Percentiles rank a stretch among this genome's conserved stretches.
These are phyloP conservation scores for Noctilio leporinus DNA, from an alignment of 2,113 vertebrate genomes.

Conservation along the genomic window DNA sequence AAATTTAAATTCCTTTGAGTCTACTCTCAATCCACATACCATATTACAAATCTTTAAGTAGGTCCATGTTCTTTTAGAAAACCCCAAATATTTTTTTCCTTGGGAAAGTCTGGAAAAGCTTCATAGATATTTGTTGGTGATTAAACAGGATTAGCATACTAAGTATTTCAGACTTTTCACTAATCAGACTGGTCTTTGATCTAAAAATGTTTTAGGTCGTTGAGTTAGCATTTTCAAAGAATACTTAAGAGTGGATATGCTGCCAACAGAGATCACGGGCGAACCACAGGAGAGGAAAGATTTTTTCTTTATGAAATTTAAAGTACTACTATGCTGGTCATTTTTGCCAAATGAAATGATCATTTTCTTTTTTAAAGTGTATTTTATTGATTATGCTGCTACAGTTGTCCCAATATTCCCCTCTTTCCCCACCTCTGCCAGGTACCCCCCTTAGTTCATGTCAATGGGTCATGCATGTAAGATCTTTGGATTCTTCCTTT, in stretches of 20 bases:
- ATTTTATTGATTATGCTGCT: too few species aligned
- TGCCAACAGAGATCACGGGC: background rate
- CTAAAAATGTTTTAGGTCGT: background rate
- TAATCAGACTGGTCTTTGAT: background rate
- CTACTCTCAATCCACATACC: background rate
- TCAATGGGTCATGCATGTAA: too few species aligned
- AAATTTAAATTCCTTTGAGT: background rate
- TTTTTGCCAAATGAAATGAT: background rate
- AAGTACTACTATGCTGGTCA: background rate
- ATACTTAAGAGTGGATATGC: background rate
- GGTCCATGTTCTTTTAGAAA: background rate
- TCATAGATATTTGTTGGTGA: background rate
- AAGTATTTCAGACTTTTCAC: conserved; percentile 16
- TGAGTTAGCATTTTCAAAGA: background rate
- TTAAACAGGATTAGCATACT: background rate
- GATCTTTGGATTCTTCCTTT: too few species aligned
- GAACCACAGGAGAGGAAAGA: background rate
- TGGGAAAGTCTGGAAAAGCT: background rate
- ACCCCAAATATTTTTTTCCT: background rate
- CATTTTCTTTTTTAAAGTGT: too few species aligned
- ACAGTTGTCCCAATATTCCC: too few species aligned
- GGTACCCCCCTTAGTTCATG: too few species aligned
- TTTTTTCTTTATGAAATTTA: background rate
- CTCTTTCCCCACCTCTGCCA: too few species aligned
- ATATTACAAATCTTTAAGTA: background rate